Evolutionary conservation across 2,888 invertebrate species (phyloP).

Genomic region (Elaeidobius kamerunicus): DNA sequence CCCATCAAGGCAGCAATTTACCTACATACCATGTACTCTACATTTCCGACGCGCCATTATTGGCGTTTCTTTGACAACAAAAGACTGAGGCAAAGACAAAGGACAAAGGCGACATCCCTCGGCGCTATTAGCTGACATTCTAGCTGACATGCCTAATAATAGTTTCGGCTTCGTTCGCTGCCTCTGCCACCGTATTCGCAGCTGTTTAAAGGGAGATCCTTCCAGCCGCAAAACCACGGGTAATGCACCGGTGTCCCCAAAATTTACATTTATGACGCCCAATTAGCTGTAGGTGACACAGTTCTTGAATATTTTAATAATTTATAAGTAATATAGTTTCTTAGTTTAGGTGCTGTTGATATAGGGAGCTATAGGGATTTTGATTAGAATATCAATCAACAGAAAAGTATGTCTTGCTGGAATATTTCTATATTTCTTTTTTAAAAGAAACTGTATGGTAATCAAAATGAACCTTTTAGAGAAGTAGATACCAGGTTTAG

Average conservation of each 20-base stretch:
- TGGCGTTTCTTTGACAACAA: slow-evolving; percentile 21
- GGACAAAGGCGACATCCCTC: slow-evolving; percentile 24
- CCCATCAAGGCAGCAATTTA: slow-evolving; percentile 19
- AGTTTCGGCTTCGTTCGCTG: slow-evolving; percentile 11
- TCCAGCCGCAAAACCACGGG: slow-evolving; percentile 15
- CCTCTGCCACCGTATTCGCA: slow-evolving; percentile 1
- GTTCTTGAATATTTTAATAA: slow-evolving; percentile 9
- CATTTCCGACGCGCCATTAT: slow-evolving; percentile 24
- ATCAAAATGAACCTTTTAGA: too few relatives aligned
- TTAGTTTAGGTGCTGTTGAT: too few relatives aligned
- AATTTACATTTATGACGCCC: slow-evolving; percentile 16
- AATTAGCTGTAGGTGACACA: too few relatives aligned
- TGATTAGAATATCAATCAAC: too few relatives aligned
- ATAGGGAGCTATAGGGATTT: too few relatives aligned
- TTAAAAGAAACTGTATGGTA: not conserved
- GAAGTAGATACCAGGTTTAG: too few relatives aligned
- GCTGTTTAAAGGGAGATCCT: not conserved
- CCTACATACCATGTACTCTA: slow-evolving; percentile 18
- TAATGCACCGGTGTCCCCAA: slow-evolving; percentile 18
- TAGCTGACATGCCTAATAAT: slow-evolving; percentile 25
- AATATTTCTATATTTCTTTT: not conserved
- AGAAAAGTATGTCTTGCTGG: too few relatives aligned
- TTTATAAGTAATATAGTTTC: too few relatives aligned
- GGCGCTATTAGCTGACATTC: slow-evolving; percentile 25
- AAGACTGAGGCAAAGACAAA: slow-evolving; percentile 21